phyloP scores from a whole-genome alignment of 2,888 invertebrate genomes.

The Tetrapedia diversipes region DNA sequence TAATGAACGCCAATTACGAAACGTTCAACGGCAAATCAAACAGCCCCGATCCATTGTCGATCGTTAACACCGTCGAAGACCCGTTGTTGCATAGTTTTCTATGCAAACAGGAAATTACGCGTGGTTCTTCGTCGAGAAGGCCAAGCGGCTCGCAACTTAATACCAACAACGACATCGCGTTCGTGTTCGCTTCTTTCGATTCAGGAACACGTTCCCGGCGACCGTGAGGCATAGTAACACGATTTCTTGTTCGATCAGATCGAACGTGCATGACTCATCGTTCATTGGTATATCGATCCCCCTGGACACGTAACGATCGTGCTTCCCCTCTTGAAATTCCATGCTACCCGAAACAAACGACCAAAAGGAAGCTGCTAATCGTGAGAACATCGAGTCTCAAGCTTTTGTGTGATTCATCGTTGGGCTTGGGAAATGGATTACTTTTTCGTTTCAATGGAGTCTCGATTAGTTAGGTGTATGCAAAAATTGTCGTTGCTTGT shows the following conservation, averaged over 20 bases:
- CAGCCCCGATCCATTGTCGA: background rate
- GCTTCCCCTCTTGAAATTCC: conserved; percentile 5
- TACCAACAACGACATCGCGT: conserved; percentile 32
- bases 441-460: too few relatives aligned
- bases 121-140: conserved; percentile 40
- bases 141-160: conserved; percentile 20
- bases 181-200: conserved; percentile 38
- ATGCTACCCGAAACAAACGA: too few relatives aligned
- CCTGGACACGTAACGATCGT: background rate
- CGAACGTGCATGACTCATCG: conserved; percentile 46
- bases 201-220: conserved; percentile 37
- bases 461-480: too few relatives aligned
- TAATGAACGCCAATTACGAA: conserved; percentile 28
- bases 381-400: too few relatives aligned
- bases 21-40: background rate
- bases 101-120: conserved; percentile 30
- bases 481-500: too few relatives aligned
- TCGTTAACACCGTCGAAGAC: conserved; percentile 5
- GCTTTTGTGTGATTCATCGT: too few relatives aligned
- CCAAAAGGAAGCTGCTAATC: too few relatives aligned
- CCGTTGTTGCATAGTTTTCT: background rate
- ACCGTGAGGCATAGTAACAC: conserved; percentile 46
- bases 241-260: conserved; percentile 44
- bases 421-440: too few relatives aligned
- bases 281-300: conserved; percentile 41